Conservation (phyloP, 2,888 invertebrate species). For the Drosophila kuntzei region DNA sequence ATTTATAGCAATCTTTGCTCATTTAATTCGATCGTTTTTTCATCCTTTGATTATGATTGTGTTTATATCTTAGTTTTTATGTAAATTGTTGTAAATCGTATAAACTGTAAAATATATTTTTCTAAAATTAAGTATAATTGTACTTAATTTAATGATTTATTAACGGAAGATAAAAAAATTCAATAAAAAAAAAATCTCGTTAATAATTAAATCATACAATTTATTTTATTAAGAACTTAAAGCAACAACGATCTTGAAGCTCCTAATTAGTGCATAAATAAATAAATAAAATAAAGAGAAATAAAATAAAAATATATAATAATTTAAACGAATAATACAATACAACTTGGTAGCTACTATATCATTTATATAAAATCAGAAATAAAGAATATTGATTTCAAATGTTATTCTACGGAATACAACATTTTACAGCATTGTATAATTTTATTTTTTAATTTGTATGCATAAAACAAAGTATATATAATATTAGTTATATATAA, state of each 20-base stretch:
- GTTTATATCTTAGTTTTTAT: constrained; percentile 64
- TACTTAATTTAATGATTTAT: constrained; percentile 74
- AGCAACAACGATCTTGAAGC: constrained; percentile 82
- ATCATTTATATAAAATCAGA: constrained; percentile 53
- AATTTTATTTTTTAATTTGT: constrained; percentile 47
- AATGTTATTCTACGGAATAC: constrained; percentile 56
- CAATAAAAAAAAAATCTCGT: constrained; percentile 59
- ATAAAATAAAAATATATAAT: constrained; percentile 23
- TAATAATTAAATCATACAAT: constrained; percentile 61
- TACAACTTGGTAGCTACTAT: constrained; percentile 78
- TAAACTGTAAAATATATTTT: constrained; percentile 76
- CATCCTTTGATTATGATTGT: constrained; percentile 44
- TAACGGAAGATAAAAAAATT: not conserved
- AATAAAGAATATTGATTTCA: constrained; percentile 46
- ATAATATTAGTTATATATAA: constrained; percentile 28
- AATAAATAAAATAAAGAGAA: constrained; percentile 52
- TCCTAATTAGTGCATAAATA: constrained; percentile 79
- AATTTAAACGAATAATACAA: constrained; percentile 38
- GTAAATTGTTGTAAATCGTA: constrained; percentile 76
- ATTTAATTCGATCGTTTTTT: constrained; percentile 39
- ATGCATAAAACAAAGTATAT: constrained; percentile 37
- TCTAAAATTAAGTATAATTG: constrained; percentile 76
- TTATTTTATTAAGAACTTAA: constrained; percentile 72
- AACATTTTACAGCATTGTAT: constrained; percentile 50
- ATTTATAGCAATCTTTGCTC: constrained; percentile 54